Conservation (phyloP, 2,797 vertebrate genomes). For the Rhabdophis nuchalis region DNA sequence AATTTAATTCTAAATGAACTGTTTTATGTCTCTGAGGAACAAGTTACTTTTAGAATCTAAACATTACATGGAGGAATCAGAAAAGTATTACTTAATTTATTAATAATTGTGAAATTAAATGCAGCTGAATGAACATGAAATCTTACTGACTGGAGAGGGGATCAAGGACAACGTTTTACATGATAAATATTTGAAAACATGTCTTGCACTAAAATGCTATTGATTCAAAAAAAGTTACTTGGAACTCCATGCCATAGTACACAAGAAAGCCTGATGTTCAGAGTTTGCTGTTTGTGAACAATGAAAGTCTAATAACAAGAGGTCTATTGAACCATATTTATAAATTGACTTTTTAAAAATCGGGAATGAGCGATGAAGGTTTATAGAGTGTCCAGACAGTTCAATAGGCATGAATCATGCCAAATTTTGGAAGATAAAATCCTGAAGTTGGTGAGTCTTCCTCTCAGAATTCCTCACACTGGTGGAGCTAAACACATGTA, state of each 20-base stretch:
- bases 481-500: background rate
- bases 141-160: background rate
- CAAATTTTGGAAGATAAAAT: background rate
- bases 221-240: background rate
- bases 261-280: background rate
- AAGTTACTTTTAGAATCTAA: background rate
- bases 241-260: background rate
- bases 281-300: conserved; percentile 1
- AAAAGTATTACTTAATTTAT: background rate
- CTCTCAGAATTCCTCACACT: background rate
- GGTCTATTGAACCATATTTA: background rate
- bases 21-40: background rate
- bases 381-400: background rate
- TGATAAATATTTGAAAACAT: background rate
- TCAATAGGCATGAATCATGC: too few relatives aligned
- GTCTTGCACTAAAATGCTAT: rapidly evolving
- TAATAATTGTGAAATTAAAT: background rate
- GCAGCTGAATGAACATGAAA: background rate
- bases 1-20: background rate
- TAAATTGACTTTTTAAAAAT: background rate
- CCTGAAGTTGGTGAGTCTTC: background rate
- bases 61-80: background rate
- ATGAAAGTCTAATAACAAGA: background rate
- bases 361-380: too few relatives aligned
- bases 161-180: background rate